Conservation (phyloP, 1,140 invertebrate species). For the Ostrea denselamellosa region DNA sequence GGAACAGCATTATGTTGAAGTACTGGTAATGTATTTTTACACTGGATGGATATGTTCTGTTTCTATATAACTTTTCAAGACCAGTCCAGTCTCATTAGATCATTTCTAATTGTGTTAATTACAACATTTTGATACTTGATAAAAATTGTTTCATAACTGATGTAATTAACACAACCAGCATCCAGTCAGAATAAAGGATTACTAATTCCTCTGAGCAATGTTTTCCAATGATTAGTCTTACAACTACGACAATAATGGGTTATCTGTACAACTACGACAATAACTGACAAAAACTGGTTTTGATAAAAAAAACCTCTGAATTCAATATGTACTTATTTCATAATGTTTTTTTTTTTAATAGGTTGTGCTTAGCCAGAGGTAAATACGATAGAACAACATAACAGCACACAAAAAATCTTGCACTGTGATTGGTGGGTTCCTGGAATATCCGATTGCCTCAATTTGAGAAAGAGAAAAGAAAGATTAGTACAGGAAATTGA, state of each 20-base stretch:
- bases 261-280: neutral
- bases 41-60: no score
- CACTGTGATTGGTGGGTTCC: neutral
- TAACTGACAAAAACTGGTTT: neutral
- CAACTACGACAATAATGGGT: neutral
- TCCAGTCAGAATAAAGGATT: neutral
- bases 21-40: no score
- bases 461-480: neutral
- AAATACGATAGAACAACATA: neutral
- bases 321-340: neutral
- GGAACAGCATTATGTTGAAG: no score
- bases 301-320: neutral
- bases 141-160: neutral
- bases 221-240: no score
- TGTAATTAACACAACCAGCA: neutral
- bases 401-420: neutral
- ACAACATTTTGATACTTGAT: no score
- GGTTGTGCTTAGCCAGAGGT: neutral
- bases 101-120: no score
- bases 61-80: no score
- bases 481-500: constrained; percentile 29
- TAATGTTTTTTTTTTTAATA: constrained; percentile 1
- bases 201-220: neutral
- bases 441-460: neutral
- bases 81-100: no score